Conservation (phyloP, 2,113 vertebrate species). For the Synchiropus splendidus region DNA sequence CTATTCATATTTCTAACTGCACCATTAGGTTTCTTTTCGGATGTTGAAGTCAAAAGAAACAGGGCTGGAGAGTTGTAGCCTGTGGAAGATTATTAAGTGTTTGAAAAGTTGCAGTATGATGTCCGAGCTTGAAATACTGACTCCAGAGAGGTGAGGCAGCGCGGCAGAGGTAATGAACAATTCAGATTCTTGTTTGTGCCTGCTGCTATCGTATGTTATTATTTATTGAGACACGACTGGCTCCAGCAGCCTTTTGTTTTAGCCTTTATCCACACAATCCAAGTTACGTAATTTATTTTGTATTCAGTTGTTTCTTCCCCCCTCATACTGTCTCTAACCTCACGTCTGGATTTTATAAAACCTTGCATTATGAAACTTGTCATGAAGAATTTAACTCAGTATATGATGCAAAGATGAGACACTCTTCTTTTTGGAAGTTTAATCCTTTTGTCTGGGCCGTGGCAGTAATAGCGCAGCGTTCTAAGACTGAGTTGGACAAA, state of each 20-base stretch:
- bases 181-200: constrained; percentile 7
- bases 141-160: not conserved
- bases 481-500: no score
- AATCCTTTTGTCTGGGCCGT: not conserved
- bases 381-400: not conserved
- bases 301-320: not conserved
- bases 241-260: constrained; percentile 1
- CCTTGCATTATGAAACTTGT: not conserved
- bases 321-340: not conserved
- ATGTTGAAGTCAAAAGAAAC: constrained; percentile 1
- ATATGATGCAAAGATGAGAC: not conserved
- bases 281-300: not conserved
- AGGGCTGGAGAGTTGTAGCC: no score
- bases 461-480: no score
- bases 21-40: not conserved
- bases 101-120: constrained; percentile 9
- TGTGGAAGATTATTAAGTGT: constrained; percentile 9
- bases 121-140: constrained; percentile 10
- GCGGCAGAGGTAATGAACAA: constrained; percentile 9
- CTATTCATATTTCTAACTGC: not conserved
- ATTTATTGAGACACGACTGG: constrained; percentile 12
- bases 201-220: not conserved
- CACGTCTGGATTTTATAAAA: not conserved
- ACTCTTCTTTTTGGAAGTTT: not conserved
- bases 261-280: constrained; percentile 1